Percentiles rank a stretch among this genome's conserved stretches.
Conservation (phyloP, 2,888 invertebrate species). For the Mesodorylaimus sp. region DNA sequence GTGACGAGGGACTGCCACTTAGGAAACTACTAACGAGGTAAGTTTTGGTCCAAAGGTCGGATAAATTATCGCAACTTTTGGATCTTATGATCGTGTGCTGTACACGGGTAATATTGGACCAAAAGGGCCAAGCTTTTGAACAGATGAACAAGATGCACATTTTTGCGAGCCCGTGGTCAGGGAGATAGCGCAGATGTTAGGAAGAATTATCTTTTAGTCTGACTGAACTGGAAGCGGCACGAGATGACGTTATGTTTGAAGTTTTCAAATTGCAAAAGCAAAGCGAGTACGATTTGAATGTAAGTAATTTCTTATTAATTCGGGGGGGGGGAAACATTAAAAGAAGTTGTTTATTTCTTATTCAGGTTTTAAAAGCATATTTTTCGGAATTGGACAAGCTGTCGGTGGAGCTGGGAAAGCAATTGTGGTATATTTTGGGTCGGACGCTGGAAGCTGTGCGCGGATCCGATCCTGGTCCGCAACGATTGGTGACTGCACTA, state of each 20-base stretch:
- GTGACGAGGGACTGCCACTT: no score
- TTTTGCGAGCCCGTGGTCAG: no score
- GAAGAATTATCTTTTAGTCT: no score
- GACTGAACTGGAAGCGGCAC: slow-evolving; percentile 81
- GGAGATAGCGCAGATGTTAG: no score
- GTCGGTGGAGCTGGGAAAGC: slow-evolving; percentile 69
- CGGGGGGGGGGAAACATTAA: not conserved
- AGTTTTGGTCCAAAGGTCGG: not conserved
- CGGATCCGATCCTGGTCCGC: slow-evolving; percentile 50
- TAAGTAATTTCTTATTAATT: not conserved
- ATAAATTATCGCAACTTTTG: not conserved
- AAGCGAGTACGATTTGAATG: slow-evolving; percentile 22
- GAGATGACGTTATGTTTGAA: slow-evolving; percentile 84
- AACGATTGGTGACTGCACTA: slow-evolving; percentile 67
- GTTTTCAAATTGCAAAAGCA: slow-evolving; percentile 79
- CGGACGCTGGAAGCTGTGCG: slow-evolving; percentile 79
- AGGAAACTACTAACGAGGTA: no score
- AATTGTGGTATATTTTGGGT: slow-evolving; percentile 67
- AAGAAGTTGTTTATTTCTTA: not conserved
- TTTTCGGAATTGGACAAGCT: slow-evolving; percentile 84
- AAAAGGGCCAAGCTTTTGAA: not conserved
- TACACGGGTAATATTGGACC: not conserved
- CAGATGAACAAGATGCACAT: not conserved
- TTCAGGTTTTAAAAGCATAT: slow-evolving; percentile 65
- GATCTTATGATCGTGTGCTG: not conserved